A percentile compares a stretch with the other conserved stretches of the same genome.
Evolutionary conservation across 2,113 vertebrate genomes (phyloP).

Genomic region (Psettodes erumei): DNA sequence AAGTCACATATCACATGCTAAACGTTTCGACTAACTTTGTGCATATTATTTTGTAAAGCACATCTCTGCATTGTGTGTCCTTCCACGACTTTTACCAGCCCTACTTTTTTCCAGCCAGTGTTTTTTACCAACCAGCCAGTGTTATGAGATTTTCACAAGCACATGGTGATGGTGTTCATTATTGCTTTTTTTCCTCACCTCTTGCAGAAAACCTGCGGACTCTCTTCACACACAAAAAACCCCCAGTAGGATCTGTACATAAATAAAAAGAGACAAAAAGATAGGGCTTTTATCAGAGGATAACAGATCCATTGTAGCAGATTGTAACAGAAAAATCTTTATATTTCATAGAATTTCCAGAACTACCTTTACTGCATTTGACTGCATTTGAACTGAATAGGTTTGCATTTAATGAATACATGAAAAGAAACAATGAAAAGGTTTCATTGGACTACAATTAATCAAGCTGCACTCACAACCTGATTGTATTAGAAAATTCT

Average conservation of each 20-base stretch:
- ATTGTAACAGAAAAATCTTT: not conserved
- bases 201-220: not conserved
- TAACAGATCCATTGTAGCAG: not conserved
- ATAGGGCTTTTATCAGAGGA: not conserved
- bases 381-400: not conserved
- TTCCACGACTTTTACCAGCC: not conserved
- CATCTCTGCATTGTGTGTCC: not conserved
- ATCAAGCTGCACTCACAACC: not conserved
- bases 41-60: not conserved
- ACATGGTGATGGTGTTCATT: constrained; percentile 10
- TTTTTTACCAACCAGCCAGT: not conserved
- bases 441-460: not conserved
- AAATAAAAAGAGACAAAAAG: no score
- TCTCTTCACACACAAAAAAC: not conserved
- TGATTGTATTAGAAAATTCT: not conserved
- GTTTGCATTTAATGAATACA: not conserved
- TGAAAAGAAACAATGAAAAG: not conserved
- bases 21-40: no score
- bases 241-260: not conserved
- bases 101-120: not conserved
- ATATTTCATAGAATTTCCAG: not conserved
- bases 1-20: no score
- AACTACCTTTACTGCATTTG: not conserved
- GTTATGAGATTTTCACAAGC: constrained; percentile 4
- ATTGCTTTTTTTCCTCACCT: constrained; percentile 28